Evolutionary conservation across 2,113 vertebrate species (phyloP).

Genomic region (Haplochromis burtoni): DNA sequence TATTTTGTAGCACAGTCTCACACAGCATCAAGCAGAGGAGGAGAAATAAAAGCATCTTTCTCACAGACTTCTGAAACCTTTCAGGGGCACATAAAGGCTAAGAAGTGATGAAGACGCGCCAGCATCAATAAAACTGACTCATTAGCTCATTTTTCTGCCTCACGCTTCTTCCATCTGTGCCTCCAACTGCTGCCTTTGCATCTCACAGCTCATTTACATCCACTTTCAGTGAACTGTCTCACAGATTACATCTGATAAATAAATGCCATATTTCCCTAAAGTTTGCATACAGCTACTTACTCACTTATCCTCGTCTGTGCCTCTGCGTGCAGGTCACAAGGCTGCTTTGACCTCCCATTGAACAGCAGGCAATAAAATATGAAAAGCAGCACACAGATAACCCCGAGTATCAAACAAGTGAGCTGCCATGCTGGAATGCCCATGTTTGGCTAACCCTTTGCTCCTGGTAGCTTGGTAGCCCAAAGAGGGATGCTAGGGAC

Average conservation of each 20-base stretch:
- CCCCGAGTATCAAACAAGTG: slow-evolving; percentile 10
- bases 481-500: slow-evolving; percentile 75
- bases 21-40: neutral
- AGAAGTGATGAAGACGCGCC: neutral
- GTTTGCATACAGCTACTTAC: slow-evolving; percentile 44
- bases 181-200: neutral
- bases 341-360: slow-evolving; percentile 29
- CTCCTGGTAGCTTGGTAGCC: slow-evolving; percentile 59
- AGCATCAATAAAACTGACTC: neutral
- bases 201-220: neutral
- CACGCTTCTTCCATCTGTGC: neutral
- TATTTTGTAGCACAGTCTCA: neutral
- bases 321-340: neutral
- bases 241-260: neutral
- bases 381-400: slow-evolving; percentile 56
- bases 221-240: neutral
- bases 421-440: slow-evolving; percentile 59
- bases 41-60: neutral
- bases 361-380: slow-evolving; percentile 47
- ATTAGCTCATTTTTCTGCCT: neutral
- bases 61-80: neutral
- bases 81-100: neutral
- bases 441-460: slow-evolving; percentile 69
- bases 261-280: neutral
- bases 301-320: neutral